Conservation (phyloP, 2,797 vertebrate genomes). For the Falco naumanni region DNA sequence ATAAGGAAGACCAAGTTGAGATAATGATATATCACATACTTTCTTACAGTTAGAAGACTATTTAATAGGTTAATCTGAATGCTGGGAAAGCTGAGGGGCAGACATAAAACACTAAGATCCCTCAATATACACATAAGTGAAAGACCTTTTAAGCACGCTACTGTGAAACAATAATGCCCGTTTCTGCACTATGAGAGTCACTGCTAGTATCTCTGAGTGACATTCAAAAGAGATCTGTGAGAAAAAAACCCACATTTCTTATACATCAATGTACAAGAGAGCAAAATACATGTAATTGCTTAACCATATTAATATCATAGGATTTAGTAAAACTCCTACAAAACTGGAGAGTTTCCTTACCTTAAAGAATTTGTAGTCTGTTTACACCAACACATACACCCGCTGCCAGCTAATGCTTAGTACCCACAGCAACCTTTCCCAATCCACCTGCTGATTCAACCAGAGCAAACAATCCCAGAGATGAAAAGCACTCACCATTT, state of each 20-base stretch:
- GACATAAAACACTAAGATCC: accelerated
- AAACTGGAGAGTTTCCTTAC: too few species aligned
- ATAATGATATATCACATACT: neutral
- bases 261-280: accelerated
- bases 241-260: accelerated
- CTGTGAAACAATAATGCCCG: neutral
- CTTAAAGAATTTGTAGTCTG: accelerated
- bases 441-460: accelerated
- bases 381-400: accelerated
- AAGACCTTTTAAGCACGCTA: neutral
- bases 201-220: accelerated
- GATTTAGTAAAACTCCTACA: neutral
- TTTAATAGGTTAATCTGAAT: neutral
- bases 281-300: accelerated
- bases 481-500: too few species aligned
- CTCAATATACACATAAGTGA: accelerated
- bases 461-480: neutral
- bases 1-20: neutral
- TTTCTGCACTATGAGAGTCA: neutral
- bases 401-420: accelerated
- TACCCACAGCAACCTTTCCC: neutral
- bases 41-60: neutral
- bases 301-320: accelerated
- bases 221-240: accelerated
- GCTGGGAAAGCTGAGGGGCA: neutral